Evolutionary conservation across 2,888 invertebrate species (phyloP), one percentile per base, ranked within the genome.

Genomic region (Allacma fusca): DNA sequence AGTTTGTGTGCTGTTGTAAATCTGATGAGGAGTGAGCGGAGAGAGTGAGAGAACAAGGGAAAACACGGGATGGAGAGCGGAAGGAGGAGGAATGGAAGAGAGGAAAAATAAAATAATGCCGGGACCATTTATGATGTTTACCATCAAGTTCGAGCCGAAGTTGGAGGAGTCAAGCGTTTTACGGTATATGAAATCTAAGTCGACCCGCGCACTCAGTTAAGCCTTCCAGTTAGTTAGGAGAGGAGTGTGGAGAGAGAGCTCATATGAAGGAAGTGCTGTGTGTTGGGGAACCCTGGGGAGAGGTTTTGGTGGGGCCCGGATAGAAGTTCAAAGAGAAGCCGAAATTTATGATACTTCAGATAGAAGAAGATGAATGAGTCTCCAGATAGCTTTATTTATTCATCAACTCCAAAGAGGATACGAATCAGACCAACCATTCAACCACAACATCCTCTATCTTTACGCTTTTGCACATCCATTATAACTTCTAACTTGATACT

Each of bases 341-440:
- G 79, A 81, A 81, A 81, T 81, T 81, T 88, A 88, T 88, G 87
- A 87, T 87, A 87, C 87, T 87, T 87, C 87, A 87, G 88, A 88
- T 88, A 88, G 88, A 88, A 86, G 88, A 89, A 89, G 89, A 89
- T 89, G 89, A 89, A 89, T 89, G 88, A 87, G 87, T 86, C 87
- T 87, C 87, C 87, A 89, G 89, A 89, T 89, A 89, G 88, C 89
- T 89, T 89, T 89, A 89, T 89, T 89, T 89, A 89, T 89, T 89
- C 88, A 89, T 88, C 87, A 80, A 79, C 73, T 77, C 70, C 75
- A 69, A 80, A 74, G 74, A 80, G 76, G 71, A 74, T 75, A 64
- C 44, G 76, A 80, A 77, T 68, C 77, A 77, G 78, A 78, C 65
- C 75, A 75, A 71, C 73, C 73, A 78, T 75, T 75, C 71, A 75